phyloP scores from a whole-genome alignment of 2,113 vertebrate species.

The Aptenodytes forsteri region DNA sequence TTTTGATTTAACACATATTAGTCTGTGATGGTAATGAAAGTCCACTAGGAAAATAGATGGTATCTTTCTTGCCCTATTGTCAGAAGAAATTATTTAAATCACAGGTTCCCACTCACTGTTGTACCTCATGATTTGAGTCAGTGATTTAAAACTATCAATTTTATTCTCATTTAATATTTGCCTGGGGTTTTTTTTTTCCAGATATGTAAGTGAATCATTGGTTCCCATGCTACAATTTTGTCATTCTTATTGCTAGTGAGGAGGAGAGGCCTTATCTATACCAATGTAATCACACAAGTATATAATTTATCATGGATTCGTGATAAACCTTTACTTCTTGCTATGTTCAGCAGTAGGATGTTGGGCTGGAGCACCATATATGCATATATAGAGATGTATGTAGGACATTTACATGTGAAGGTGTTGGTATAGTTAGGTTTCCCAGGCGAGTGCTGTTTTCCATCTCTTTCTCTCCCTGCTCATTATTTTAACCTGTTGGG shows the following conservation, averaged over 20 bases:
- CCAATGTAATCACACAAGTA: too few species aligned
- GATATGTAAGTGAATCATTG: background rate
- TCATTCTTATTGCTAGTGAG: background rate
- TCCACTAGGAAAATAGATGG: background rate
- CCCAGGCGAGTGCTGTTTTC: background rate
- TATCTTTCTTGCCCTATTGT: background rate
- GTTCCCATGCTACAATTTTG: background rate
- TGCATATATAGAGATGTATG: background rate
- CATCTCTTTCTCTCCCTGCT: background rate
- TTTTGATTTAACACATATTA: background rate
- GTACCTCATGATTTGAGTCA: background rate
- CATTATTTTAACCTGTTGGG: background rate
- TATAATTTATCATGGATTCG: background rate
- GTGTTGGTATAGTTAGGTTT: background rate
- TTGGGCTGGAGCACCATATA: background rate
- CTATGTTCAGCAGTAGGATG: background rate
- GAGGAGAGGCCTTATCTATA: background rate
- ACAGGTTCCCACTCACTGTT: background rate
- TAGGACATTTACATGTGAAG: background rate
- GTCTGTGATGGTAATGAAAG: background rate
- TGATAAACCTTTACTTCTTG: background rate
- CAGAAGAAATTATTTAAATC: background rate
- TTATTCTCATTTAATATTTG: background rate
- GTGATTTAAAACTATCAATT: background rate
- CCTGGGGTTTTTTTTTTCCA: background rate